phyloP scores from a whole-genome alignment of 1,140 invertebrate species.

The Calosoma granatense region DNA sequence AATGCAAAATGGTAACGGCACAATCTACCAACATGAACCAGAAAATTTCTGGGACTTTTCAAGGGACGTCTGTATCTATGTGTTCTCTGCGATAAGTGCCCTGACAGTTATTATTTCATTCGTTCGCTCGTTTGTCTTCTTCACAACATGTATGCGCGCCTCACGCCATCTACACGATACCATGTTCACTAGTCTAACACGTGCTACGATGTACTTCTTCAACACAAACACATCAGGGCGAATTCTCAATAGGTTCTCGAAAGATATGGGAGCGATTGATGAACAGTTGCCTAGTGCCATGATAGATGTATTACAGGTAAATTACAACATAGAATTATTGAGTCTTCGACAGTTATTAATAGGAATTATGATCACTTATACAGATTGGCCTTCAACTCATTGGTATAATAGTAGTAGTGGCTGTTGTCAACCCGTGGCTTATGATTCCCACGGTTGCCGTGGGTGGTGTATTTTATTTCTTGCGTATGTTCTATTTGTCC shows the following conservation, averaged over 20 bases:
- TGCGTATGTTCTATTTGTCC: slow-evolving; percentile 67
- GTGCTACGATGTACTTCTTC: slow-evolving; percentile 73
- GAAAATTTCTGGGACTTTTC: slow-evolving; percentile 16
- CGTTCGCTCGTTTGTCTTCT: slow-evolving; percentile 57
- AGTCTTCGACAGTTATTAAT: not conserved
- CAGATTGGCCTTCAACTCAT: slow-evolving; percentile 58
- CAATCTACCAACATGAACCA: not conserved
- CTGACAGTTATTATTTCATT: slow-evolving; percentile 44
- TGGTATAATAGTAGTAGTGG: slow-evolving; percentile 65
- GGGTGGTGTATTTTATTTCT: slow-evolving; percentile 55
- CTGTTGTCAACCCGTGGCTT: slow-evolving; percentile 63
- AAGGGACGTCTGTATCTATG: slow-evolving; percentile 23
- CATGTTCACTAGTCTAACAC: slow-evolving; percentile 72
- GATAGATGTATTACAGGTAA: slow-evolving; percentile 44
- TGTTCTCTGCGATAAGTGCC: slow-evolving; percentile 43
- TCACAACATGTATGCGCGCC: slow-evolving; percentile 66
- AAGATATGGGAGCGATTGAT: slow-evolving; percentile 79
- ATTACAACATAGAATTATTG: slow-evolving; percentile 16
- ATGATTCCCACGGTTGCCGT: slow-evolving; percentile 57
- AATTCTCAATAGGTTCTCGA: slow-evolving; percentile 71
- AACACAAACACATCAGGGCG: slow-evolving; percentile 65
- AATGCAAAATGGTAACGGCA: not conserved
- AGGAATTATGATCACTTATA: slow-evolving; percentile 40
- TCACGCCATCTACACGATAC: slow-evolving; percentile 61
- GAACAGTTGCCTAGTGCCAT: slow-evolving; percentile 63